Evolutionary conservation across 2,113 vertebrate species (phyloP), one percentile per base, ranked within the genome.

Genomic region (Protobothrops mucrosquamatus): DNA sequence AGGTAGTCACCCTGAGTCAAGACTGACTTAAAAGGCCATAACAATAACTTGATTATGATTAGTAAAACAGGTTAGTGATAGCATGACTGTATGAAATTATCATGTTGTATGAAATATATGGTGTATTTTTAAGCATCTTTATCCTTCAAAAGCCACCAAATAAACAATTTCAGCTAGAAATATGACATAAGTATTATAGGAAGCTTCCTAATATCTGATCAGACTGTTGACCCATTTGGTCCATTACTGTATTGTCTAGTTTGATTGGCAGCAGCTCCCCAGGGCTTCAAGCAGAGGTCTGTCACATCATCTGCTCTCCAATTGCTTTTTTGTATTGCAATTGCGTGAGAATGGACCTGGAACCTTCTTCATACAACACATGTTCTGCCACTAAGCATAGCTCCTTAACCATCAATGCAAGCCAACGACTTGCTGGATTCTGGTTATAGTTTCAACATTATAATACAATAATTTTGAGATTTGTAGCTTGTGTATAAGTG

Each of bases 11-110:
- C 74, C 6, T 22, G 34, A 81, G 34, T 39, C 74, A 81, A 81
- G 34, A 81, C 6, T 81, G 34, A 39, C 34, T 81, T 43, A 6
- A 20, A 64, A 91, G 12, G 95, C n/a, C 7, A 18, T 94, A 92
- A 92, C n/a, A 91, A 61, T 6, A 48, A 52, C 1, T 89, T 48
- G 0, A 0, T 92, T 94, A 96, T 95, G 91, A 87, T 96, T 95
- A 96, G 89, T 94, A 91, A 95, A 94, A 88, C 93, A 5, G 12
- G 64, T 69, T 69, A 69, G 29, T n/a, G 61, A 14, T n/a, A 69
- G n/a, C n/a, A 51, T 9, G 48, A 69, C 29, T 69, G 29, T 69
- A 69, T 69, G 61, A 69, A 69, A 18, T 85, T 52, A 46, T 26
- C 12, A 43, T 85, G 48, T 91, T 81, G 24, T 85, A 56, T 43